Percentiles rank a stretch among this genome's conserved stretches.
Evolutionary conservation across 1,140 invertebrate species (phyloP).

Genomic region (Ceratina calcarata): DNA sequence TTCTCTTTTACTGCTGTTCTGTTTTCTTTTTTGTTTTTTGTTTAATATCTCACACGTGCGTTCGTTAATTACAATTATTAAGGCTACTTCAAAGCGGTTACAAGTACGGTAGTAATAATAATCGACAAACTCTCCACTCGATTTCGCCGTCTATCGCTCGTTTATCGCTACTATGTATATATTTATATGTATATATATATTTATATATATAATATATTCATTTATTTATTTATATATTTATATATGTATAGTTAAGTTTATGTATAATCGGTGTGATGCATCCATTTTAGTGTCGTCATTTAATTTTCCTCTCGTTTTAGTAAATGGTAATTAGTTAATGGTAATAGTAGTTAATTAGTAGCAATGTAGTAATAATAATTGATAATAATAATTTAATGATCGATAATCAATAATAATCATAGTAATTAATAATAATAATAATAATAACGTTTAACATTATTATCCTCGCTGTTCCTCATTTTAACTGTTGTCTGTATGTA

Average conservation of each 20-base stretch:
- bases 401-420: slow-evolving; percentile 48
- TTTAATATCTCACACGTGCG: slow-evolving; percentile 31
- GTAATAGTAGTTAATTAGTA: slow-evolving; percentile 54
- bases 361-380: slow-evolving; percentile 41
- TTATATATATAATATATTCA: slow-evolving; percentile 10
- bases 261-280: slow-evolving; percentile 40
- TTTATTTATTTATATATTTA: slow-evolving; percentile 16
- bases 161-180: slow-evolving; percentile 42
- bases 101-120: slow-evolving; percentile 48
- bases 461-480: slow-evolving; percentile 59
- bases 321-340: slow-evolving; percentile 33
- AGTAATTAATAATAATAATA: slow-evolving; percentile 47
- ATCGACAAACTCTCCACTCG: slow-evolving; percentile 51
- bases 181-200: slow-evolving; percentile 25
- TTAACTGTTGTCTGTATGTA: slow-evolving; percentile 64
- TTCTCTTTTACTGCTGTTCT: neutral
- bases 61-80: slow-evolving; percentile 63
- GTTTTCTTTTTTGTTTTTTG: neutral
- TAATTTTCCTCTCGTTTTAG: slow-evolving; percentile 28
- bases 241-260: slow-evolving; percentile 44
- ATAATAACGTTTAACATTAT: slow-evolving; percentile 59
- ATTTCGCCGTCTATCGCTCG: slow-evolving; percentile 20
- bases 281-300: slow-evolving; percentile 30
- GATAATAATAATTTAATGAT: slow-evolving; percentile 18
- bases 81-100: slow-evolving; percentile 65